Percentiles rank a stretch among this genome's conserved stretches.
Conservation (phyloP, 2,113 vertebrate species). For the Scophthalmus maximus region DNA sequence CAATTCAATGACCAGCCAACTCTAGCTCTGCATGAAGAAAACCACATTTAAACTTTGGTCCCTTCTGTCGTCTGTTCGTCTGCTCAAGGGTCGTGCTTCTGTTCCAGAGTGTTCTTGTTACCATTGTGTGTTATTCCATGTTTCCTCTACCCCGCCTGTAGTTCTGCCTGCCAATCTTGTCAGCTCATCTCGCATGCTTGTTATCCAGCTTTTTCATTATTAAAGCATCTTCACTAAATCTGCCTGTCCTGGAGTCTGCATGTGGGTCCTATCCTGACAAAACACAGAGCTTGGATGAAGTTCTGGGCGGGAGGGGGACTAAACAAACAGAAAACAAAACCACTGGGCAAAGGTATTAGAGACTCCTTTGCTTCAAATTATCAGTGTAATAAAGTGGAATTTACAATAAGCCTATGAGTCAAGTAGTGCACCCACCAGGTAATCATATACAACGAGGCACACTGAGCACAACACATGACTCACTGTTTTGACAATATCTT, state of each 20-base stretch:
- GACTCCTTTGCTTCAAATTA: conserved; percentile 50
- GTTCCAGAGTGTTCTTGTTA: too few species aligned
- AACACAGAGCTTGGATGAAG: not conserved
- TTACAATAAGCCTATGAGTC: conserved; percentile 44
- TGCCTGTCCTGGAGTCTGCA: not conserved
- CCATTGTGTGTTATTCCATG: not conserved
- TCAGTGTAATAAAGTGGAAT: conserved; percentile 58
- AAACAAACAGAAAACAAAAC: not conserved
- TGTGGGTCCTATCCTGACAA: not conserved
- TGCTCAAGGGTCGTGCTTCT: too few species aligned
- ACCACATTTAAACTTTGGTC: too few species aligned
- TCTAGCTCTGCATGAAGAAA: too few species aligned
- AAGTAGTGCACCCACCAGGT: not conserved
- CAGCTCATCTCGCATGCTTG: not conserved
- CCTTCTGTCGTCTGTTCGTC: too few species aligned
- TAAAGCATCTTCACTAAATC: not conserved
- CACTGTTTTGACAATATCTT: conserved; percentile 2
- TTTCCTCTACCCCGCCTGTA: not conserved
- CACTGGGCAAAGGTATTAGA: not conserved
- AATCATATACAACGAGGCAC: conserved; percentile 1
- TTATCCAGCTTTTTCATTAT: not conserved
- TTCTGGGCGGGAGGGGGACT: too few species aligned
- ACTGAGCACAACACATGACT: conserved; percentile 1
- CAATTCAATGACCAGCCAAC: too few species aligned
- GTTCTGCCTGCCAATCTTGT: not conserved